Conservation (phyloP, 2,113 vertebrate species). For the Gymnocephalus cernua region DNA sequence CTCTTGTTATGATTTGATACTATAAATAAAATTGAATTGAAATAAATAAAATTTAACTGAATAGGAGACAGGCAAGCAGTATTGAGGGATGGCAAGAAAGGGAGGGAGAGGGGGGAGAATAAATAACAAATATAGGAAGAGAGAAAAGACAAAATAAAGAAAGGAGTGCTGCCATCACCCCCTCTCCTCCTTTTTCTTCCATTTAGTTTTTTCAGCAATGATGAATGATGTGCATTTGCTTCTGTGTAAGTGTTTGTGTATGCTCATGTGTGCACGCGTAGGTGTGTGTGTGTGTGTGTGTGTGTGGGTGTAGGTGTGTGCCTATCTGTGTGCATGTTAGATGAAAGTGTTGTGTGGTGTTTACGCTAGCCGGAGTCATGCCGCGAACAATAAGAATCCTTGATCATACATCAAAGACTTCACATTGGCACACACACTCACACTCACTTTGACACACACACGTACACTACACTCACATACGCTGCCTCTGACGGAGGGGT, state of each 20-base stretch:
- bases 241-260: conserved; percentile 11
- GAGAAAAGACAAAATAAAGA: conserved; percentile 36
- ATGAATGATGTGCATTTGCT: conserved; percentile 41
- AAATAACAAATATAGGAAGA: conserved; percentile 27
- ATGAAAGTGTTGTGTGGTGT: conserved; percentile 71
- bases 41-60: too few species aligned
- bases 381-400: conserved; percentile 78
- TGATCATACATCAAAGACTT: conserved; percentile 79
- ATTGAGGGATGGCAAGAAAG: conserved; percentile 8
- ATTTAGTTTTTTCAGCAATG: conserved; percentile 32
- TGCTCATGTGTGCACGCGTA: not conserved
- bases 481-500: conserved; percentile 29
- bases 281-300: not conserved
- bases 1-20: too few species aligned
- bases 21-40: too few species aligned
- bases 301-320: conserved; percentile 43
- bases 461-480: not conserved
- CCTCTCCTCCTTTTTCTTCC: conserved; percentile 7
- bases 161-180: conserved; percentile 6
- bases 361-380: conserved; percentile 68
- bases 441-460: not conserved
- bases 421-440: conserved; percentile 36
- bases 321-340: conserved; percentile 53
- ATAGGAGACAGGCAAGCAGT: conserved; percentile 41
- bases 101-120: not conserved